phyloP scores from a whole-genome alignment of 2,113 vertebrate species.

The Cebus imitator region DNA sequence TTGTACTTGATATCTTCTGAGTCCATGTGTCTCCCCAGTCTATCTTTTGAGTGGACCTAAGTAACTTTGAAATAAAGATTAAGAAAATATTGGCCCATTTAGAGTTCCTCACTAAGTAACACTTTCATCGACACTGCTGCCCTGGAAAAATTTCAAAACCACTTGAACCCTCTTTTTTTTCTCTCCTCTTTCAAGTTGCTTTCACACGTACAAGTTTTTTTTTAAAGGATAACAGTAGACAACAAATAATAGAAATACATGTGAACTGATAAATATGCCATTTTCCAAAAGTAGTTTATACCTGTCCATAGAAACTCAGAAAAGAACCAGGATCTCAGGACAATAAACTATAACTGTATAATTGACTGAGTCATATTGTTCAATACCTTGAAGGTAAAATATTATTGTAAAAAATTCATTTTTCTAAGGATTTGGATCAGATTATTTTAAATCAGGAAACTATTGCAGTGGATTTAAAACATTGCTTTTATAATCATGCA shows the following conservation, averaged over 20 bases:
- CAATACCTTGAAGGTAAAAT: slow-evolving; percentile 1
- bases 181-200: slow-evolving; percentile 16
- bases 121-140: background rate
- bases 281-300: background rate
- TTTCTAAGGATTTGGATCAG: background rate
- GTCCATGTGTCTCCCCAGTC: background rate
- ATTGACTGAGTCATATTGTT: background rate
- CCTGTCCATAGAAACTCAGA: background rate
- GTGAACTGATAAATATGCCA: background rate
- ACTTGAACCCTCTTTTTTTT: background rate
- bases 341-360: background rate
- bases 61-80: slow-evolving; percentile 48
- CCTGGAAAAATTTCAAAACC: background rate
- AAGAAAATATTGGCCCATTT: background rate
- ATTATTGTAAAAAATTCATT: background rate
- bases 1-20: background rate
- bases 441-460: background rate
- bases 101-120: slow-evolving; percentile 8
- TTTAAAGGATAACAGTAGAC: background rate
- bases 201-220: background rate
- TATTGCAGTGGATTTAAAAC: background rate
- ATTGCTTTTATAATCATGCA: background rate
- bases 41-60: slow-evolving; percentile 3
- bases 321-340: background rate
- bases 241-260: background rate